Conservation (phyloP, 2,113 vertebrate species). For the Sakesphorus luctuosus region DNA sequence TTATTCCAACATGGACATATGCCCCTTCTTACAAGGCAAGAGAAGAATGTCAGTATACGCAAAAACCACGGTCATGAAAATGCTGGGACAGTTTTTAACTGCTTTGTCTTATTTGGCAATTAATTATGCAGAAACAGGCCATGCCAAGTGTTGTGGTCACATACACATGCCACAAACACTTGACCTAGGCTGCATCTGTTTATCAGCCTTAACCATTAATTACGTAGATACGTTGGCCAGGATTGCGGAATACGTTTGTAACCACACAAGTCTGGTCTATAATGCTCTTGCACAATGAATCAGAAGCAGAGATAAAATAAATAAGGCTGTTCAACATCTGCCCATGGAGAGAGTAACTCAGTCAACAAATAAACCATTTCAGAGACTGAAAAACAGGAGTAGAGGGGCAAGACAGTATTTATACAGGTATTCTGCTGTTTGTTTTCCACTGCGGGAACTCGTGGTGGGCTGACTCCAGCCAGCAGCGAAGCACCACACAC, state of each 20-base stretch:
- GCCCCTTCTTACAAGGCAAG: background rate
- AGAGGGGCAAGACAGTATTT: background rate
- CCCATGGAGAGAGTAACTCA: background rate
- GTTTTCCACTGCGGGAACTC: background rate
- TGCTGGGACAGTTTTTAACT: background rate
- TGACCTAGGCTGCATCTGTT: background rate
- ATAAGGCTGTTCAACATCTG: background rate
- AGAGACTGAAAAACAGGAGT: background rate
- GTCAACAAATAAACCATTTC: background rate
- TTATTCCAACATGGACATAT: background rate
- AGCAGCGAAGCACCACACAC: background rate
- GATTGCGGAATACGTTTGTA: fast-evolving
- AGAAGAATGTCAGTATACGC: background rate
- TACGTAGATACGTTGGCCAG: background rate
- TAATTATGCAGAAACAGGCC: background rate
- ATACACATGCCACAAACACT: background rate
- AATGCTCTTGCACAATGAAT: background rate
- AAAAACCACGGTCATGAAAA: background rate
- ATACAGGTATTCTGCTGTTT: background rate
- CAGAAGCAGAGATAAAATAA: background rate
- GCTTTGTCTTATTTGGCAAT: background rate
- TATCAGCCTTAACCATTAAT: background rate
- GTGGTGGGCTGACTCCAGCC: background rate
- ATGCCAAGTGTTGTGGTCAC: background rate
- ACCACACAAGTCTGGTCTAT: background rate